Evolutionary conservation across 2,113 vertebrate genomes (phyloP).

Genomic region (Ageneiosus marmoratus): DNA sequence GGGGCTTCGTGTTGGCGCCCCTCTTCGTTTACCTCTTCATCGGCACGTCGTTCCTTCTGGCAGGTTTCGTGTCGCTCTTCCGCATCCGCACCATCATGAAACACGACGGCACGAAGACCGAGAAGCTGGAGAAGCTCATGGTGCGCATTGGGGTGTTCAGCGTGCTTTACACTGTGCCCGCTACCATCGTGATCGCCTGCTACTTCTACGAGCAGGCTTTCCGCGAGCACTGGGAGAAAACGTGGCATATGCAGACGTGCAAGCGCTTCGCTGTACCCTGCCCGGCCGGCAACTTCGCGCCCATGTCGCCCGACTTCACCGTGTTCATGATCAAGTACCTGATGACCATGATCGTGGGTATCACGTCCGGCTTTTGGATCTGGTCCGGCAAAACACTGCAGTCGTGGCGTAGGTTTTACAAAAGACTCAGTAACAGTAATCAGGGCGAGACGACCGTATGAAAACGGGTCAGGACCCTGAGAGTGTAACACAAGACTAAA

Average conservation of each 20-base stretch:
- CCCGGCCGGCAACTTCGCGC: conserved; percentile 84
- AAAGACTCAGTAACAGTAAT: conserved; percentile 88
- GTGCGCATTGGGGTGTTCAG: conserved; percentile 96
- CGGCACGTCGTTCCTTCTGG: conserved; percentile 94
- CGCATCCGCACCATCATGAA: conserved; percentile 99
- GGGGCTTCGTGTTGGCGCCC: conserved; percentile 92
- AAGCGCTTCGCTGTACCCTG: conserved; percentile 93
- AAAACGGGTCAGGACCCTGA: conserved; percentile 49
- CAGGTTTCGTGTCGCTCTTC: conserved; percentile 95
- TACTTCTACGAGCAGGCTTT: conserved; percentile 99
- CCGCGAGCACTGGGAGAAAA: conserved; percentile 92
- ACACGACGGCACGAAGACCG: conserved; percentile 95
- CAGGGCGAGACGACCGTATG: conserved; percentile 97
- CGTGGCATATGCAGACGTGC: conserved; percentile 94
- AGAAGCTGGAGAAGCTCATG: conserved; percentile 98
- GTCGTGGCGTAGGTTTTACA: conserved; percentile 95
- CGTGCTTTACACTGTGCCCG: conserved; percentile 95
- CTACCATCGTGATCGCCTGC: conserved; percentile 94
- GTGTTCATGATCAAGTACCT: conserved; percentile 99
- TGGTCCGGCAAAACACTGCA: conserved; percentile 98
- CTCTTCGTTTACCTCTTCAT: conserved; percentile 97
- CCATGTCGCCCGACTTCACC: conserved; percentile 94
- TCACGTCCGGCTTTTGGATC: conserved; percentile 98
- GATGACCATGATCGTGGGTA: conserved; percentile 99
- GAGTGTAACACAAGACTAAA: neutral